Evolutionary conservation across 2,797 vertebrate genomes (phyloP).

Genomic region (Eupleurogrammus muticus): DNA sequence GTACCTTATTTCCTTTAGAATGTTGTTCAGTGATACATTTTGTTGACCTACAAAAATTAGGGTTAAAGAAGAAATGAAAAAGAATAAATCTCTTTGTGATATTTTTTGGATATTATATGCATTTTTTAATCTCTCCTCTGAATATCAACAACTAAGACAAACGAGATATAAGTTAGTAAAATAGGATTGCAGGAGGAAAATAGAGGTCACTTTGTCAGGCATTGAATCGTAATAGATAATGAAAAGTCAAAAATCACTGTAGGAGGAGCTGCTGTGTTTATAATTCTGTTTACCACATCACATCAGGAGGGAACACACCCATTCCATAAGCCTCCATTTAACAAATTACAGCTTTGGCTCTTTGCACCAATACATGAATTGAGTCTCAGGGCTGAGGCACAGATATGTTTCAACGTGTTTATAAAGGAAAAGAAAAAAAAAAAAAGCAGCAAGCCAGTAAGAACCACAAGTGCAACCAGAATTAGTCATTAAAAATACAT

Average conservation of each 20-base stretch:
- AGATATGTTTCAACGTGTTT: conserved; percentile 46
- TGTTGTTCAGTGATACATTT: not conserved
- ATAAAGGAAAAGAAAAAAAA: not conserved
- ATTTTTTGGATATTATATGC: not conserved
- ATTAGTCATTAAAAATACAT: conserved; percentile 55
- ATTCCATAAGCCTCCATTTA: conserved; percentile 72
- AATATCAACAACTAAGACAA: not conserved
- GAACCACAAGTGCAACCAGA: conserved; percentile 28
- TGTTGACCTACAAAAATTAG: conserved; percentile 2
- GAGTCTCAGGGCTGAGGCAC: conserved; percentile 30
- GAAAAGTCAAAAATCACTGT: conserved; percentile 51
- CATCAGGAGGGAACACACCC: conserved; percentile 68
- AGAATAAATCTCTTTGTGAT: not conserved
- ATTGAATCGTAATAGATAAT: conserved; percentile 25
- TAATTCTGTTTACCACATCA: conserved; percentile 57
- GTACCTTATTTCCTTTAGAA: not conserved
- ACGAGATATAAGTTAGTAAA: not conserved
- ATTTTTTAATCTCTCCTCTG: conserved; percentile 6
- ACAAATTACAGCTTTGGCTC: conserved; percentile 70
- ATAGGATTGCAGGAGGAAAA: conserved; percentile 5
- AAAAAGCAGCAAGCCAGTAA: conserved; percentile 34
- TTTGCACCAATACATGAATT: conserved; percentile 64
- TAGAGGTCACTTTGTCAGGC: conserved; percentile 34
- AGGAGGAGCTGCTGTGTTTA: conserved; percentile 50
- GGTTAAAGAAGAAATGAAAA: not conserved